A percentile compares a stretch with the other conserved stretches of the same genome.
phyloP scores from a whole-genome alignment of 2,113 vertebrate species.

The Corythornis vintsioides region DNA sequence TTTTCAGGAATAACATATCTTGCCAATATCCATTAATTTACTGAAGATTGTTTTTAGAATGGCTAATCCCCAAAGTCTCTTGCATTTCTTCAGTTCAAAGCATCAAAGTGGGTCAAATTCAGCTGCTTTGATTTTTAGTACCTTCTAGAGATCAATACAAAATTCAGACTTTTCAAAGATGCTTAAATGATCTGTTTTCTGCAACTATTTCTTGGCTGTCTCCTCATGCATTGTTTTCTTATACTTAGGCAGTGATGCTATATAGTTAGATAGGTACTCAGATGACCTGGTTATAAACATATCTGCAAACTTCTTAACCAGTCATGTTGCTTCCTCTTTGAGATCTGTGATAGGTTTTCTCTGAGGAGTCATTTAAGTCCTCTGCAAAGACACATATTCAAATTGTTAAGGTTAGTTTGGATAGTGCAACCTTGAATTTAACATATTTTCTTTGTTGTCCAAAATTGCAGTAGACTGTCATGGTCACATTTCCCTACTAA shows the following conservation, averaged over 20 bases:
- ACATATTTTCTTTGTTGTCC: neutral
- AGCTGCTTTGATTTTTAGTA: neutral
- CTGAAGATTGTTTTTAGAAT: neutral
- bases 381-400: neutral
- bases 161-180: neutral
- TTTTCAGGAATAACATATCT: neutral
- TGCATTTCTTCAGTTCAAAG: neutral
- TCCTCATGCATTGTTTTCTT: neutral
- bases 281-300: neutral
- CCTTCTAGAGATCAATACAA: neutral
- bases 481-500: neutral
- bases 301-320: neutral
- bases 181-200: neutral
- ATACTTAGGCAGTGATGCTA: neutral
- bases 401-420: neutral
- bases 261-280: neutral
- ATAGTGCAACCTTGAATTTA: neutral
- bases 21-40: constrained; percentile 10
- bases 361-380: neutral
- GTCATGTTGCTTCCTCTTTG: neutral
- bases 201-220: neutral
- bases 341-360: neutral
- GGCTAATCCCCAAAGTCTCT: neutral
- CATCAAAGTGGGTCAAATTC: neutral
- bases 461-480: neutral